Evolutionary conservation across 2,113 vertebrate species (phyloP), one percentile per base, ranked within the genome.

Genomic region (Aptenodytes forsteri): DNA sequence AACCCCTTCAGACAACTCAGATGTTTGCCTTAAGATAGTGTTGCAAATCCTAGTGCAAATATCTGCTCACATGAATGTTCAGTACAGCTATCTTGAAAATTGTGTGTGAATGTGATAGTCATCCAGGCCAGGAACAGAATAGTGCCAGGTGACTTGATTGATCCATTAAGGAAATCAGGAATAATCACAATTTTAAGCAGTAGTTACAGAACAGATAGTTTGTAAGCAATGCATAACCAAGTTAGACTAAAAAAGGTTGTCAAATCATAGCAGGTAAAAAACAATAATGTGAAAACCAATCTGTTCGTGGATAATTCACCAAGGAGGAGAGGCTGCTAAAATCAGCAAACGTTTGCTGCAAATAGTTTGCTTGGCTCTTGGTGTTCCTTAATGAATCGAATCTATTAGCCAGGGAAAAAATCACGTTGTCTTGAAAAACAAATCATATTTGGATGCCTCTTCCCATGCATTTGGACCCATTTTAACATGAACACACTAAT

Each of bases 1-100:
- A 93, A 90, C 81, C 84, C 84, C 88, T 96, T 95, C 54, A 82
- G 91, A 94, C 78, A 90, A 75, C 84, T 96, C 87, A 73, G 89
- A 58, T 93, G 97, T 97, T 97, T 97, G 91, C 55, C 50, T 42
- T 77, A 26, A 93, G 89, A 94, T 59, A 88, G 84, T 15, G 64
- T 71, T 80, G 96, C 91, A 91, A 94, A 96, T 96, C 93, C 89
- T 86, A 36, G 91, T 87, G 89, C 94, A 96, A 96, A 96, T 90
- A 95, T 16, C 88, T 92, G 71, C 90, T 91, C 75, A 6, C 62
- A 34, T 52, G 79, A 84, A 59, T 26, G 38, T 64, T 87, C 52
- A 27, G 1, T 46, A 36, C 78, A n/a, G 7, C 38, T 40, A 1
- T 13, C 79, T 59, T 49, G 38, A 55, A 84, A 86, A 62, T 29